Conservation (phyloP, 2,797 vertebrate species). For the Gadopsis marmoratus region DNA sequence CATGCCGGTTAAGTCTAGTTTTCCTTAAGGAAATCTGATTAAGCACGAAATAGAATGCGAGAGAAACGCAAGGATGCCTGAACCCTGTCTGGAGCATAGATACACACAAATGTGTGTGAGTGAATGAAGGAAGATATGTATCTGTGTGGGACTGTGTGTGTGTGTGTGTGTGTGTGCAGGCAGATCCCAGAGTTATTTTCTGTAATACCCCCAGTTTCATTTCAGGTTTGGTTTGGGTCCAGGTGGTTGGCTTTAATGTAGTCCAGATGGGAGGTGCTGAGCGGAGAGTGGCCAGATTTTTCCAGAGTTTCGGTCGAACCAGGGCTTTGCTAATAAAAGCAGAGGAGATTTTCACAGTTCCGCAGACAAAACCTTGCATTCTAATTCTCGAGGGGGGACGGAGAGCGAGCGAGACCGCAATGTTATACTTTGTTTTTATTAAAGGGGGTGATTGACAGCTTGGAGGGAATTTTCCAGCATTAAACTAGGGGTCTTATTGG, state of each 20-base stretch:
- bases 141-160: constrained; percentile 49
- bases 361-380: constrained; percentile 87
- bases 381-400: constrained; percentile 82
- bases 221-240: constrained; percentile 87
- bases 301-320: constrained; percentile 84
- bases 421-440: constrained; percentile 91
- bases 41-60: constrained; percentile 75
- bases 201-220: constrained; percentile 87
- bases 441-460: constrained; percentile 88
- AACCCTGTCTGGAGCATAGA: constrained; percentile 64
- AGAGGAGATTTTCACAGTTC: constrained; percentile 88
- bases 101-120: constrained; percentile 41
- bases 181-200: constrained; percentile 82
- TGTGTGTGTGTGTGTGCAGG: constrained; percentile 56
- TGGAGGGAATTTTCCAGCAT: constrained; percentile 87
- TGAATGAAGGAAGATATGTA: constrained; percentile 67
- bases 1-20: constrained; percentile 74
- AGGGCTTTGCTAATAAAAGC: constrained; percentile 87
- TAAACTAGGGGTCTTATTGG: constrained; percentile 86
- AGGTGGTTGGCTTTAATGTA: constrained; percentile 88
- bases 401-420: constrained; percentile 87
- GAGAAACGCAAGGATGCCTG: constrained; percentile 63
- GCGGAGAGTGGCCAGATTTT: constrained; percentile 84
- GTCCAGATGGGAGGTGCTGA: constrained; percentile 86
- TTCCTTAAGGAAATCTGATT: constrained; percentile 84